These are phyloP conservation scores for Callopanchax toddi DNA, from an alignment of 2,113 vertebrate genomes.

Conservation along the genomic window DNA sequence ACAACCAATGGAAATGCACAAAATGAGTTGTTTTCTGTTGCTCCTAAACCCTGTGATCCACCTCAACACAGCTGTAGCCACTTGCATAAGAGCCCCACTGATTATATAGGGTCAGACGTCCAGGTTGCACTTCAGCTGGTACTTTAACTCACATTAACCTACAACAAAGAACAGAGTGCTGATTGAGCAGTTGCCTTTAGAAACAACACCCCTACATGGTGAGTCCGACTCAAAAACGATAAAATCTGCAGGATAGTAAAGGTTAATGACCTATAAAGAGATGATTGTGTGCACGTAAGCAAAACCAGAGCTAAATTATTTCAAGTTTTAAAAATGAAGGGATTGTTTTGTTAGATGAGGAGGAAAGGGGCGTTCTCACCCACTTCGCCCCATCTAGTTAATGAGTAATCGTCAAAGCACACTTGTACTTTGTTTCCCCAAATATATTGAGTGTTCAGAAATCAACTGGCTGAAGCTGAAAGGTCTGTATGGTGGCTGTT, in stretches of 20 bases:
- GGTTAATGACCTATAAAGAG: too few species aligned
- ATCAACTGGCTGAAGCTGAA: conserved; percentile 40
- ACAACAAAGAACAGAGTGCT: too few species aligned
- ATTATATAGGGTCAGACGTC: too few species aligned
- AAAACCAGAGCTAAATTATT: neutral
- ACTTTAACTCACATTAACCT: too few species aligned
- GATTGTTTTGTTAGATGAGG: neutral
- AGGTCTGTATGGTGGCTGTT: conserved; percentile 56
- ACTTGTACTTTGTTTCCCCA: conserved; percentile 83
- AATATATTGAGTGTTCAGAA: conserved; percentile 65
- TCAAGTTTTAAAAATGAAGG: neutral
- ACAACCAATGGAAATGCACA: too few species aligned
- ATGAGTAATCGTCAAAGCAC: conserved; percentile 75
- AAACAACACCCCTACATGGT: neutral
- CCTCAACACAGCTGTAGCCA: too few species aligned
- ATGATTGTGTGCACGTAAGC: neutral
- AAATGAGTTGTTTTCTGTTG: too few species aligned
- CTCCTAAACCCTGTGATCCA: too few species aligned
- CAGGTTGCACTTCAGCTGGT: too few species aligned
- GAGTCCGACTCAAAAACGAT: neutral
- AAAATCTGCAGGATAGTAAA: too few species aligned
- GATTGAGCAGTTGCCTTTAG: neutral
- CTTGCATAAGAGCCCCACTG: too few species aligned
- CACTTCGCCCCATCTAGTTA: conserved; percentile 61
- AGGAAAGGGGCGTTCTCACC: neutral